Evolutionary conservation across 2,113 vertebrate species (phyloP).

Genomic region (Rhinichthys klamathensis): DNA sequence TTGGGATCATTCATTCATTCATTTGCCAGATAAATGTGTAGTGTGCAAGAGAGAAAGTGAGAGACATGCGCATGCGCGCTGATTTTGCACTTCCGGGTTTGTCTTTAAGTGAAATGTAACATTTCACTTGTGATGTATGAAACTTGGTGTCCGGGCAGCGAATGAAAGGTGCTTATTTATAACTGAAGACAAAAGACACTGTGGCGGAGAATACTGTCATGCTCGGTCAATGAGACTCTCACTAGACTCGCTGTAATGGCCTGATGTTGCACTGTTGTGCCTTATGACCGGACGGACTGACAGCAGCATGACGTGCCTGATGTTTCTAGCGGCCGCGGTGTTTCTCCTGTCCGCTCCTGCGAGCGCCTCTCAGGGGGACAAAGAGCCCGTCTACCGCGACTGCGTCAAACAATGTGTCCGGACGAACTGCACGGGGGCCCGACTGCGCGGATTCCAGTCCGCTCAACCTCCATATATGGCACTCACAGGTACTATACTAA

Average conservation of each 20-base stretch:
- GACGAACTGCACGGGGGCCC: constrained; percentile 89
- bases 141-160: constrained; percentile 7
- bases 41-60: neutral
- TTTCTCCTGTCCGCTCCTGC: constrained; percentile 64
- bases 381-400: constrained; percentile 92
- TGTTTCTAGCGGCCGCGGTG: constrained; percentile 57
- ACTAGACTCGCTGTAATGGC: constrained; percentile 12
- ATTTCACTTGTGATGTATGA: neutral
- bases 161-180: neutral
- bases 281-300: constrained; percentile 29
- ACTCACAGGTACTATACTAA: constrained; percentile 73
- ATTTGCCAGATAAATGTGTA: neutral
- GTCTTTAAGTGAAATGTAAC: constrained; percentile 29
- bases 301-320: constrained; percentile 34
- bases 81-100: constrained; percentile 47
- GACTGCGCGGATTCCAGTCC: constrained; percentile 85
- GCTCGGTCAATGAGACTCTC: neutral
- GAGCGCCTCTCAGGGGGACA: constrained; percentile 86
- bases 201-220: constrained; percentile 20
- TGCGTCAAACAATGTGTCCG: constrained; percentile 87
- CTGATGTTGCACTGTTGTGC: constrained; percentile 36
- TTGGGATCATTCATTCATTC: neutral
- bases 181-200: neutral
- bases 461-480: constrained; percentile 93
- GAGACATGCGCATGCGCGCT: constrained; percentile 29